A percentile compares a stretch with the other conserved stretches of the same genome.
These are phyloP conservation scores for Micrastur ruficollis DNA, from an alignment of 2,797 vertebrate genomes.

Conservation along the genomic window DNA sequence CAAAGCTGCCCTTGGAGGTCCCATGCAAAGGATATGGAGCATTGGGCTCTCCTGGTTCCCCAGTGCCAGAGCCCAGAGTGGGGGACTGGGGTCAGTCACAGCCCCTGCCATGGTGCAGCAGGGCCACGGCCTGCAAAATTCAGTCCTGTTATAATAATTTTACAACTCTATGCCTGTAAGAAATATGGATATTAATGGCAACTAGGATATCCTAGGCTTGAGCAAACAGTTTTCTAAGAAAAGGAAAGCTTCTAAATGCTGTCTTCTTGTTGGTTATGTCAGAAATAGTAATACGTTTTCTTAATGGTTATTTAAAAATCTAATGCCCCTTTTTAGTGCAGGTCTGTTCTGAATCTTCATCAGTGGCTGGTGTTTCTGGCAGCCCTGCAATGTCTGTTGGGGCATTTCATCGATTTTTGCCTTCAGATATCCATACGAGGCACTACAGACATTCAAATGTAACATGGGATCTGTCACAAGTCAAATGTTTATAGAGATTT, in stretches of 20 bases:
- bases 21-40: accelerated
- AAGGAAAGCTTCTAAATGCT: background rate
- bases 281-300: background rate
- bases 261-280: background rate
- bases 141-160: background rate
- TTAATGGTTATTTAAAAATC: background rate
- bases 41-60: background rate
- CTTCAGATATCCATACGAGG: background rate
- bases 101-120: background rate
- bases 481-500: background rate
- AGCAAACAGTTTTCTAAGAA: background rate
- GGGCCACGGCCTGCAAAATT: background rate
- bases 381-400: background rate
- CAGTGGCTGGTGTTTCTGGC: background rate
- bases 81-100: accelerated
- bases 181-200: background rate
- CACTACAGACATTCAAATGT: background rate
- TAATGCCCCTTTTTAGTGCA: background rate
- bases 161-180: background rate
- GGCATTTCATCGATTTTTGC: background rate
- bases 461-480: background rate
- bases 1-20: background rate
- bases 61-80: background rate
- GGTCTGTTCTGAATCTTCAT: background rate
- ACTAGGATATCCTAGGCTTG: background rate